These are phyloP conservation scores for Neoascia interrupta DNA, from an alignment of 2,888 invertebrate species.

Conservation along the genomic window DNA sequence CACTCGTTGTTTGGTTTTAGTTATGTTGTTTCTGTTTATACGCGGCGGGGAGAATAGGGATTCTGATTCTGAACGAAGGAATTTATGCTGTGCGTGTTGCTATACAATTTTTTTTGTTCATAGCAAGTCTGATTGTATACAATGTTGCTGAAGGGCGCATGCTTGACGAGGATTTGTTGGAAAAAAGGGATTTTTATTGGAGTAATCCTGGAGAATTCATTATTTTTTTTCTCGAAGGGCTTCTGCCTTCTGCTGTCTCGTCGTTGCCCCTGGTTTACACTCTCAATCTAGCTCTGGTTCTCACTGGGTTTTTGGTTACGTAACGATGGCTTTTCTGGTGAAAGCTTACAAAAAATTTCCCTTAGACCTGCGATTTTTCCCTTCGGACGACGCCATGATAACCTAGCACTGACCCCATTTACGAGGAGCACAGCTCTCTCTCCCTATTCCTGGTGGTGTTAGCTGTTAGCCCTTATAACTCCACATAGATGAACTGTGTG, in stretches of 20 bases:
- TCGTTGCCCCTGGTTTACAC: constrained; percentile 53
- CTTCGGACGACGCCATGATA: constrained; percentile 62
- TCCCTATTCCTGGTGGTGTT: constrained; percentile 8
- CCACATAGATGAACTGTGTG: constrained; percentile 55
- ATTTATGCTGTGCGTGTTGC: constrained; percentile 34
- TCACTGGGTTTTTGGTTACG: constrained; percentile 32
- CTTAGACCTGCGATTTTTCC: constrained; percentile 5
- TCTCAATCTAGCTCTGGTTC: constrained; percentile 29
- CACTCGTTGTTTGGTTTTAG: constrained; percentile 9
- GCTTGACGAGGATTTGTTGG: constrained; percentile 50
- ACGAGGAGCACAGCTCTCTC: constrained; percentile 31
- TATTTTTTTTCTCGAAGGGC: constrained; percentile 12
- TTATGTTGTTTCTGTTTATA: not conserved
- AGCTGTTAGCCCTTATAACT: constrained; percentile 43
- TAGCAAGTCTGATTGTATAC: constrained; percentile 8
- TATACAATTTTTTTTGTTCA: constrained; percentile 16
- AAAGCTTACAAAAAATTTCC: constrained; percentile 50
- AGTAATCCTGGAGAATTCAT: constrained; percentile 14
- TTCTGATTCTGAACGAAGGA: constrained; percentile 53
- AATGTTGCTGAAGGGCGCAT: constrained; percentile 65
- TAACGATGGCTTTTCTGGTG: constrained; percentile 44
- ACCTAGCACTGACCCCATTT: constrained; percentile 69
- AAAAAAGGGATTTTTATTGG: constrained; percentile 33
- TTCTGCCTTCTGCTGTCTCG: no score
- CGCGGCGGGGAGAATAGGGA: constrained; percentile 36